phyloP scores from a whole-genome alignment of 2,797 vertebrate genomes.

The Arnoldichthys spilopterus region DNA sequence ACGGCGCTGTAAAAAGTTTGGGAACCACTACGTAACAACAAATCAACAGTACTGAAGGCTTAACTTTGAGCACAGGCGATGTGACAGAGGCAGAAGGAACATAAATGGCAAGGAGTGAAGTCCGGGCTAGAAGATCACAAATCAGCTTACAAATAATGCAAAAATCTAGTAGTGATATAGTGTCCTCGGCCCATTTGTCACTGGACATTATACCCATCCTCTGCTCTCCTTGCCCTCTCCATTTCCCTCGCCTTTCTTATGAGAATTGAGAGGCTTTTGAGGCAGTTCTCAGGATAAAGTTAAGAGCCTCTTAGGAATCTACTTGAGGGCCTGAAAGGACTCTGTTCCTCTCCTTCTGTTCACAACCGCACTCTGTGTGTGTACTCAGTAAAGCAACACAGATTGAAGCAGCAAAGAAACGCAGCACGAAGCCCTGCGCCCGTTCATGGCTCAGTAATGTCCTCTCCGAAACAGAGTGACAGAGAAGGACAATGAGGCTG shows the following conservation, averaged over 20 bases:
- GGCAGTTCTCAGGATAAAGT: conserved; percentile 63
- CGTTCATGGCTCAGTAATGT: conserved; percentile 20
- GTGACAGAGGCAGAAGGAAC: background rate
- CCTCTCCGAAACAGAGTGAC: conserved; percentile 21
- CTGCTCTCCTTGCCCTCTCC: conserved; percentile 27
- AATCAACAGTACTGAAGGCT: background rate
- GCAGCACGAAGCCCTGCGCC: background rate
- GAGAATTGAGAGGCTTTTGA: conserved; percentile 67
- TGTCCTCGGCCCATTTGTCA: background rate
- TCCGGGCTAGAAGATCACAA: background rate
- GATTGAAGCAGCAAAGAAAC: background rate
- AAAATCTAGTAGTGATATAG: background rate
- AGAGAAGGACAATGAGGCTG: conserved; percentile 34
- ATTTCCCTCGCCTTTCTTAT: conserved; percentile 51
- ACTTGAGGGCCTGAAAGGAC: conserved; percentile 73
- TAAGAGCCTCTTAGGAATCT: conserved; percentile 71
- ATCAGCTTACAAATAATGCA: background rate
- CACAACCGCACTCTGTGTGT: conserved; percentile 58
- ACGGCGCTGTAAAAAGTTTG: no score
- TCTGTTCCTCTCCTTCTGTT: conserved; percentile 69
- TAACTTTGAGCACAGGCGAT: background rate
- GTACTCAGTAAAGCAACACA: conserved; percentile 15
- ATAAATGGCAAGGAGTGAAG: background rate
- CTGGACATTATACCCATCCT: conserved; percentile 38
- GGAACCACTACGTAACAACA: background rate